These are phyloP conservation scores for Tachuris rubrigastra DNA, from an alignment of 2,113 vertebrate genomes.

Conservation along the genomic window DNA sequence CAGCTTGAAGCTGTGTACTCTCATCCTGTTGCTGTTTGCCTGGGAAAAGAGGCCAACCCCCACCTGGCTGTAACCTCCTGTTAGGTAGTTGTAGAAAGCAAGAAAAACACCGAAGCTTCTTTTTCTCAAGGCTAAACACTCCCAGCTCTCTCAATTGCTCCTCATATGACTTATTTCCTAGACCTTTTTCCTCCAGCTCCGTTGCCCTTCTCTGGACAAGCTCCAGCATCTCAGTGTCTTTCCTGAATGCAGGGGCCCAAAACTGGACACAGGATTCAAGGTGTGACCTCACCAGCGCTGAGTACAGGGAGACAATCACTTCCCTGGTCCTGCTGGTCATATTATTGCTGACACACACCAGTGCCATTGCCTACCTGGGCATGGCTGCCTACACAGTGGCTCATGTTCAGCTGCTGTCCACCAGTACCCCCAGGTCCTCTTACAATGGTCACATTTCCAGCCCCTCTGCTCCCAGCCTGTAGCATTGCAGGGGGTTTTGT, in stretches of 20 bases:
- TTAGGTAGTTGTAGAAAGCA: not conserved
- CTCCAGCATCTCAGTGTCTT: not conserved
- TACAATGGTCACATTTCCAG: not conserved
- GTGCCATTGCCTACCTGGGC: not conserved
- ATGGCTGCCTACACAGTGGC: not conserved
- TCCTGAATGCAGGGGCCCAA: not conserved
- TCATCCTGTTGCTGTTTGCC: not conserved
- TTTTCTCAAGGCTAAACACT: not conserved
- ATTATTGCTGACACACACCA: not conserved
- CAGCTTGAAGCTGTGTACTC: not conserved
- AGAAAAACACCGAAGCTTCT: not conserved
- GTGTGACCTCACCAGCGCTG: not conserved
- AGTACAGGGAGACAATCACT: not conserved
- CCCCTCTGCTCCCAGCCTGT: not conserved
- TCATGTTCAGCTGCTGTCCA: not conserved
- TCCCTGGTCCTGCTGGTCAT: not conserved
- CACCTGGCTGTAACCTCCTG: not conserved
- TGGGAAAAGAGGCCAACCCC: not conserved
- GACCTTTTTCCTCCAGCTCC: not conserved
- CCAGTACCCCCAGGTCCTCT: not conserved
- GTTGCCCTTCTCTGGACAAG: not conserved
- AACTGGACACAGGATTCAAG: not conserved
- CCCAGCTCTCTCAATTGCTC: not conserved
- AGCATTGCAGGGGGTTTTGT: not conserved
- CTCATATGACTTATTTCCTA: not conserved